Percentiles rank a stretch among this genome's conserved stretches.
phyloP scores from a whole-genome alignment of 2,888 invertebrate genomes.

The Strigamia transsilvanica region DNA sequence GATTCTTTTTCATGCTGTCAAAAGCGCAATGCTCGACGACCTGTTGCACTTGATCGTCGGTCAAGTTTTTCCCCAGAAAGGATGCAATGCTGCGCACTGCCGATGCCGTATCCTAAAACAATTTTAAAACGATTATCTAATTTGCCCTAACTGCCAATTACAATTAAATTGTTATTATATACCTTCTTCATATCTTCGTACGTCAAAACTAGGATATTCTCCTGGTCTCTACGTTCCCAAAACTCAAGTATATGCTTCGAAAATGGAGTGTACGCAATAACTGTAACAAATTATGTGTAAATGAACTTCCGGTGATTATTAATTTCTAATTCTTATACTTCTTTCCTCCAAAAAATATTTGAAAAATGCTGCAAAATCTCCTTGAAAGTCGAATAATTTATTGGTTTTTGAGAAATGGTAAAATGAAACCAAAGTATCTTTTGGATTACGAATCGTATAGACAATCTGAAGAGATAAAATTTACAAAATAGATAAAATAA shows the following conservation, averaged over 20 bases:
- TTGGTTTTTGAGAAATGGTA: slow-evolving; percentile 77
- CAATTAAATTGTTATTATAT: slow-evolving; percentile 58
- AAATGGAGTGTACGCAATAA: slow-evolving; percentile 79
- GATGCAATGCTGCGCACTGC: slow-evolving; percentile 75
- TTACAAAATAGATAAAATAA: background rate
- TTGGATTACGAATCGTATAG: slow-evolving; percentile 85
- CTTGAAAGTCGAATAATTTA: slow-evolving; percentile 63
- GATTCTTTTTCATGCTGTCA: too few relatives aligned
- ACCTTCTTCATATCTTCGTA: slow-evolving; percentile 81
- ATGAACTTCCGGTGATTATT: too few relatives aligned
- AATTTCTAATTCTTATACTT: background rate
- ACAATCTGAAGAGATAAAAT: slow-evolving; percentile 71
- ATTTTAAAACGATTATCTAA: background rate
- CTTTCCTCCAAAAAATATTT: slow-evolving; percentile 48
- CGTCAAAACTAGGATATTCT: slow-evolving; percentile 78
- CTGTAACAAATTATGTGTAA: slow-evolving; percentile 36
- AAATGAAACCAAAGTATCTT: slow-evolving; percentile 84
- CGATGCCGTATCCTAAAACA: slow-evolving; percentile 71
- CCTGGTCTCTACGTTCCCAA: slow-evolving; percentile 72
- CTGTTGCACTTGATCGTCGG: slow-evolving; percentile 73
- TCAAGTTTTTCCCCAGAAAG: slow-evolving; percentile 74
- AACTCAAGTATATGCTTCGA: slow-evolving; percentile 83
- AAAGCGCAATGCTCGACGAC: slow-evolving; percentile 72
- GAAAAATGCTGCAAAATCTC: slow-evolving; percentile 43
- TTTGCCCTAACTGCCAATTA: background rate